phyloP scores from a whole-genome alignment of 2,888 invertebrate genomes.

The Bimastos eiseni region DNA sequence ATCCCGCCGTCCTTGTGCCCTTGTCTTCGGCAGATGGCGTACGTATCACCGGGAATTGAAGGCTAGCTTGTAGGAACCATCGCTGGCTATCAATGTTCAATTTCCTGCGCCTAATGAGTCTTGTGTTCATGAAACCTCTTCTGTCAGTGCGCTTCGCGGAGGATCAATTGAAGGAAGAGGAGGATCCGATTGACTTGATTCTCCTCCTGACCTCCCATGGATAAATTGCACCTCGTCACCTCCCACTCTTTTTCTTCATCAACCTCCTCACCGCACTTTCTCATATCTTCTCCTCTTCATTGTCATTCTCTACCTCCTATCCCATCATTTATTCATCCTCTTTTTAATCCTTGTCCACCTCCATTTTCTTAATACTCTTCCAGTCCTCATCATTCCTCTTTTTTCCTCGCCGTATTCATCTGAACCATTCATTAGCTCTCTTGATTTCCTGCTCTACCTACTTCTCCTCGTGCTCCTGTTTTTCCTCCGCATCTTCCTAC shows the following conservation, averaged over 20 bases:
- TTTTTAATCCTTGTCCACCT: not conserved
- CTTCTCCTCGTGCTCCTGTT: no score
- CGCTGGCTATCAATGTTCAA: not conserved
- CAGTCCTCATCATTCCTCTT: not conserved
- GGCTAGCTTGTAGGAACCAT: not conserved
- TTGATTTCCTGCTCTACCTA: not conserved
- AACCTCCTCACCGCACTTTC: not conserved
- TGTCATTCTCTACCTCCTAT: not conserved
- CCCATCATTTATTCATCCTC: not conserved
- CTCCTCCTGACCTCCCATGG: not conserved
- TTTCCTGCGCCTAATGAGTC: conserved; percentile 1
- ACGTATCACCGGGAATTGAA: not conserved
- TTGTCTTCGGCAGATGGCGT: not conserved
- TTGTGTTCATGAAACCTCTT: not conserved
- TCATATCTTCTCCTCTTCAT: not conserved
- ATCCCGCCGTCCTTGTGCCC: not conserved
- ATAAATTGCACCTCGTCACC: not conserved
- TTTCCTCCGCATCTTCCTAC: not conserved
- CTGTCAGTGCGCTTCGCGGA: not conserved
- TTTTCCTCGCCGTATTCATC: not conserved
- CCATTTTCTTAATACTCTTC: not conserved
- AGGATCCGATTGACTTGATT: not conserved
- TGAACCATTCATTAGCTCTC: not conserved
- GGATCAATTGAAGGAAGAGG: not conserved
- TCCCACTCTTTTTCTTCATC: not conserved